Evolutionary conservation across 2,888 invertebrate species (phyloP).

Genomic region (Vandiemenella viatica): DNA sequence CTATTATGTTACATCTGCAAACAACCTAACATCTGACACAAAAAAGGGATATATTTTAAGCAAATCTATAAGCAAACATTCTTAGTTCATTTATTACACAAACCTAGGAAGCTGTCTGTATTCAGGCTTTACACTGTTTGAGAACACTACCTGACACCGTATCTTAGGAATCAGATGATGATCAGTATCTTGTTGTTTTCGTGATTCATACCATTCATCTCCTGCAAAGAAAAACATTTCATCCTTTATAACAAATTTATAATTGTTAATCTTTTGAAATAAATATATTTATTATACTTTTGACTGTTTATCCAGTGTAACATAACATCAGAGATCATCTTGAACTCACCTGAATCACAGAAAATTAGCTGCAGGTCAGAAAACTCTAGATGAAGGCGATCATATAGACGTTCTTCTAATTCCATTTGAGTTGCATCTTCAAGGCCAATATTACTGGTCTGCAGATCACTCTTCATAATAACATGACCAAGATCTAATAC

Average conservation of each 20-base stretch:
- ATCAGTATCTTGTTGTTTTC: slow-evolving; percentile 55
- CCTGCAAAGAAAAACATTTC: slow-evolving; percentile 38
- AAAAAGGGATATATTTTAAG: too few species aligned
- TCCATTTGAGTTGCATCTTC: slow-evolving; percentile 72
- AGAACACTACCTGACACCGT: slow-evolving; percentile 46
- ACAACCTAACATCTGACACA: too few species aligned
- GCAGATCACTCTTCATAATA: slow-evolving; percentile 54
- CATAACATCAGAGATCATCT: too few species aligned
- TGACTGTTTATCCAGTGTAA: too few species aligned
- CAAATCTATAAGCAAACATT: neutral
- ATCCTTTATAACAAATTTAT: neutral
- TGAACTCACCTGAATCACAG: slow-evolving; percentile 40
- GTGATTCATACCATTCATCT: slow-evolving; percentile 58
- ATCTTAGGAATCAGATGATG: slow-evolving; percentile 58
- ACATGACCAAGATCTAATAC: slow-evolving; percentile 57
- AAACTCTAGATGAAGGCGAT: slow-evolving; percentile 54
- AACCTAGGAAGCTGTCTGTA: slow-evolving; percentile 52
- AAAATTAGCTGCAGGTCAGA: slow-evolving; percentile 49
- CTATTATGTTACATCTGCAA: too few species aligned
- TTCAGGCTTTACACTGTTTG: slow-evolving; percentile 58
- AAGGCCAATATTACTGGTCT: slow-evolving; percentile 45
- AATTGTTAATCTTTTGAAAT: too few species aligned
- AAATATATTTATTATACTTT: too few species aligned
- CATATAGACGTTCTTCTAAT: slow-evolving; percentile 63
- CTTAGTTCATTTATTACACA: slow-evolving; percentile 8